Percentiles rank a stretch among this genome's conserved stretches.
These are phyloP conservation scores for Aleiodes alternator DNA, from an alignment of 2,888 invertebrate species.

Conservation along the genomic window DNA sequence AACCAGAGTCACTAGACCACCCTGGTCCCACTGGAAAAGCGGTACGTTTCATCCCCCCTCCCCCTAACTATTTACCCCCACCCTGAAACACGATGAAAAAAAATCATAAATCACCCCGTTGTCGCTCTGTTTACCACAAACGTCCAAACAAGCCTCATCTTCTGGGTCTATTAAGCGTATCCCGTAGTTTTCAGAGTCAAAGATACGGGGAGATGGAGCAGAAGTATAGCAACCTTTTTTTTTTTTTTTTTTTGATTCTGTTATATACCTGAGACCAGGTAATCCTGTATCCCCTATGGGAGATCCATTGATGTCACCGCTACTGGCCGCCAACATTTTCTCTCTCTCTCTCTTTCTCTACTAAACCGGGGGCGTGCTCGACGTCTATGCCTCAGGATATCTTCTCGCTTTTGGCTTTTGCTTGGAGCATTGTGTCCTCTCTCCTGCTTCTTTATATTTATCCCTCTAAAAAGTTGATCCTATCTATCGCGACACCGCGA, in stretches of 20 bases:
- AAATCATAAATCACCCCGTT: conserved; percentile 72
- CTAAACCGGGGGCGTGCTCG: conserved; percentile 49
- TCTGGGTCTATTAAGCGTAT: conserved; percentile 72
- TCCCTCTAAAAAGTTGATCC: conserved; percentile 60
- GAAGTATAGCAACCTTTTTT: conserved; percentile 36
- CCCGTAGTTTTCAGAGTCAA: conserved; percentile 62
- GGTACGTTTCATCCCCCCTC: conserved; percentile 67
- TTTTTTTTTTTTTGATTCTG: conserved; percentile 1
- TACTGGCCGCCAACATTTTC: conserved; percentile 31
- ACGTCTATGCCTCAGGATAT: conserved; percentile 37
- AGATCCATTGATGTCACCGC: conserved; percentile 64
- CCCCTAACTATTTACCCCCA: conserved; percentile 47
- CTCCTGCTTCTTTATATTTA: conserved; percentile 46
- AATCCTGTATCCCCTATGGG: conserved; percentile 49
- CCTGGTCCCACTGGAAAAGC: conserved; percentile 57
- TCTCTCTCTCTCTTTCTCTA: not conserved
- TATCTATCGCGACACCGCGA: conserved; percentile 69
- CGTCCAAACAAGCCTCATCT: conserved; percentile 72
- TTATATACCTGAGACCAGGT: conserved; percentile 45
- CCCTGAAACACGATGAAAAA: not conserved
- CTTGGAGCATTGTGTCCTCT: conserved; percentile 34
- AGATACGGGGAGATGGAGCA: conserved; percentile 54
- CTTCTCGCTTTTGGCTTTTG: conserved; percentile 23
- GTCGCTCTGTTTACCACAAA: conserved; percentile 75
- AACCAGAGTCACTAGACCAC: conserved; percentile 52